These are phyloP conservation scores for Scolopax mira DNA, from an alignment of 2,113 vertebrate genomes.

Conservation along the genomic window DNA sequence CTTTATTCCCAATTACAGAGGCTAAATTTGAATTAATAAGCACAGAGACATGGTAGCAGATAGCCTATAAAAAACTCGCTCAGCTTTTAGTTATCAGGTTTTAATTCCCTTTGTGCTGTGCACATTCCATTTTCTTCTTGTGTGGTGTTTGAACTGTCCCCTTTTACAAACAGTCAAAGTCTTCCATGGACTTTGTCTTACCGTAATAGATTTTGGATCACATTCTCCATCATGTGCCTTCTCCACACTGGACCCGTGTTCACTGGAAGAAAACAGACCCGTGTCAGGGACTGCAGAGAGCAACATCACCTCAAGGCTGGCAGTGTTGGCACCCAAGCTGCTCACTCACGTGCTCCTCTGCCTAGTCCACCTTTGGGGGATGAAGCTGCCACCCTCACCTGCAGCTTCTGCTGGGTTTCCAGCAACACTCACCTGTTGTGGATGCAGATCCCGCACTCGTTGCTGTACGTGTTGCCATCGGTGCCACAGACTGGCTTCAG, in stretches of 20 bases:
- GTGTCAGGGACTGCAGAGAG: neutral
- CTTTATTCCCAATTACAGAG: neutral
- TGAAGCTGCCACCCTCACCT: neutral
- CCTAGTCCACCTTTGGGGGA: too few relatives aligned
- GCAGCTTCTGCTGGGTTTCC: neutral
- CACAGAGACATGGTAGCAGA: neutral
- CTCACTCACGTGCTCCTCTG: neutral
- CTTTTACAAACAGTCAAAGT: neutral
- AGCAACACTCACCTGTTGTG: neutral
- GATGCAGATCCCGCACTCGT: constrained; percentile 32
- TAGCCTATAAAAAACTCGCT: neutral
- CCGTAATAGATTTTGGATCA: accelerated
- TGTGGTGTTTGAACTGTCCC: neutral
- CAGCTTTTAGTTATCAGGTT: neutral
- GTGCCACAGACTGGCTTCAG: constrained; percentile 8
- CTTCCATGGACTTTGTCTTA: neutral
- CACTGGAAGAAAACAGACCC: neutral
- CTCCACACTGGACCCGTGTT: neutral
- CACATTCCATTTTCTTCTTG: neutral
- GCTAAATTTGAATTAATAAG: neutral
- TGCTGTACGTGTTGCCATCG: neutral
- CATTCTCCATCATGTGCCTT: constrained; percentile 40
- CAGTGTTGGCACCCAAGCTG: neutral
- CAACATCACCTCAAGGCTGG: neutral
- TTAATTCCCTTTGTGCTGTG: neutral